phyloP scores from a whole-genome alignment of 2,888 invertebrate species.

The Zygogramma bicolorata region DNA sequence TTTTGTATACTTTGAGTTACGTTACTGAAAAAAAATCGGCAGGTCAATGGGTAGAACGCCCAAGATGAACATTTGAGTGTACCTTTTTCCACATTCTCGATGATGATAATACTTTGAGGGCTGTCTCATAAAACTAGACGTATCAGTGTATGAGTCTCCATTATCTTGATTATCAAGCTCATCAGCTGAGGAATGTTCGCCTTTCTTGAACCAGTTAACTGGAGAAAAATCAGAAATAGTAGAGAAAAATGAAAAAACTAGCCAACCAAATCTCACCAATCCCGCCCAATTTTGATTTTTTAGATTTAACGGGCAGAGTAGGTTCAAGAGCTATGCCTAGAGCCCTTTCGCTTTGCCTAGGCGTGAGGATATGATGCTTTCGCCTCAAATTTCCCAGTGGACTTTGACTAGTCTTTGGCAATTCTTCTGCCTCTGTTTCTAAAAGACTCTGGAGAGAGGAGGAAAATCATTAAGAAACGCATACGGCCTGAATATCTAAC shows the following conservation, averaged over 20 bases:
- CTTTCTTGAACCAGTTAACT: slow-evolving; percentile 74
- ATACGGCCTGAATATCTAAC: not conserved
- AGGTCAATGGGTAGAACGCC: not conserved
- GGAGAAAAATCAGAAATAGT: not conserved
- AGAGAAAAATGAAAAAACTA: not conserved
- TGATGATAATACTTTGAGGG: slow-evolving; percentile 67
- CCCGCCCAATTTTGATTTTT: slow-evolving; percentile 76
- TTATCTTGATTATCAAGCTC: slow-evolving; percentile 71
- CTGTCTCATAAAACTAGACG: slow-evolving; percentile 66
- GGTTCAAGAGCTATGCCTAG: slow-evolving; percentile 73
- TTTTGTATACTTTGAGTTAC: slow-evolving; percentile 80
- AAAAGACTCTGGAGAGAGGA: slow-evolving; percentile 75
- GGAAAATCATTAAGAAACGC: slow-evolving; percentile 13
- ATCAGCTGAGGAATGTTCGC: slow-evolving; percentile 66
- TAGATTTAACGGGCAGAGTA: slow-evolving; percentile 65
- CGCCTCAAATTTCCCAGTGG: slow-evolving; percentile 81
- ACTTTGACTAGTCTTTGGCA: slow-evolving; percentile 80
- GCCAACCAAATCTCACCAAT: slow-evolving; percentile 69
- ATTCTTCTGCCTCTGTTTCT: slow-evolving; percentile 84
- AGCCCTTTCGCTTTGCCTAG: slow-evolving; percentile 86
- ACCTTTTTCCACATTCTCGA: slow-evolving; percentile 55
- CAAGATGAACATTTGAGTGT: not conserved
- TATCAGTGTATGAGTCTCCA: slow-evolving; percentile 64
- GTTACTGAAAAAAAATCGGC: slow-evolving; percentile 60
- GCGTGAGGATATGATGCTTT: slow-evolving; percentile 82